Conservation (phyloP, 2,113 vertebrate species). For the Alouatta palliata region DNA sequence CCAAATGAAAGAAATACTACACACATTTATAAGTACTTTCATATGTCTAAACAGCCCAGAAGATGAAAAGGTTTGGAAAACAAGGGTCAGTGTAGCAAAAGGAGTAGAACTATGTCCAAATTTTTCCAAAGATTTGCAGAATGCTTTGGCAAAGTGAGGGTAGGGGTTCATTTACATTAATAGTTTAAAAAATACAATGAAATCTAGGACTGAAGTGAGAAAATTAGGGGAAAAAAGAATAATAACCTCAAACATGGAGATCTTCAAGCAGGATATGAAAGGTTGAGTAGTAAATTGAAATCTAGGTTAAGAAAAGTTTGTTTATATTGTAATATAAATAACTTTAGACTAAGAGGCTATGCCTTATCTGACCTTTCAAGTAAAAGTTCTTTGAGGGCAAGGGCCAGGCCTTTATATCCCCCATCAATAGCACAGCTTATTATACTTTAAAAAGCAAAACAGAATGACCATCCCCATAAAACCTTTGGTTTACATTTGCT, state of each 20-base stretch:
- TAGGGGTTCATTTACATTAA: neutral
- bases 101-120: neutral
- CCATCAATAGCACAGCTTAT: neutral
- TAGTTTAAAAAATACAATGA: neutral
- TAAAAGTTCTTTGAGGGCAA: neutral
- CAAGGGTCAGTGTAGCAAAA: neutral
- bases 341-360: neutral
- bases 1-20: neutral
- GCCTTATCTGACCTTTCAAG: neutral
- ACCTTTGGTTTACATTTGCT: neutral
- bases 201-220: neutral
- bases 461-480: neutral
- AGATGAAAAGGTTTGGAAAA: neutral
- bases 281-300: neutral
- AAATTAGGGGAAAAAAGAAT: neutral
- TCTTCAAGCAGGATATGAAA: neutral
- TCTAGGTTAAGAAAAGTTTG: neutral
- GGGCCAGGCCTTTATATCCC: neutral
- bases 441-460: neutral
- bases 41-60: neutral
- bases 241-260: neutral
- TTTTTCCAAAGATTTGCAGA: neutral
- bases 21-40: neutral
- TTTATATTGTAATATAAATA: neutral
- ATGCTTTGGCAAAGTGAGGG: neutral